A percentile compares a stretch with the other conserved stretches of the same genome.
Conservation (phyloP, 2,888 invertebrate genomes). For the Chrysodeixis includens region DNA sequence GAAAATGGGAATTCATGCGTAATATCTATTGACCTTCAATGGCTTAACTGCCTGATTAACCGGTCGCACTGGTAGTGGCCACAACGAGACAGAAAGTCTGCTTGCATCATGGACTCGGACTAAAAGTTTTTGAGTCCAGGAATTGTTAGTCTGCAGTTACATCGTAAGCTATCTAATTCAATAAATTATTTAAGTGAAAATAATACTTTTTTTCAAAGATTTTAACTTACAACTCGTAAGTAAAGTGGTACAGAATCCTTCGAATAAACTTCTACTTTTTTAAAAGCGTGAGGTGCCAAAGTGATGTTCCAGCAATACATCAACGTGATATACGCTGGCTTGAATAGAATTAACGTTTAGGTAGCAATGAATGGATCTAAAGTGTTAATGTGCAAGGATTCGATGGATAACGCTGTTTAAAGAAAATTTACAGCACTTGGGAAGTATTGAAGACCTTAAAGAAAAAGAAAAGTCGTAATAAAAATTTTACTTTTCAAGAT, state of each 20-base stretch:
- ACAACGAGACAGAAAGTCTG: too few relatives aligned
- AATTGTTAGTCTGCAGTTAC: too few relatives aligned
- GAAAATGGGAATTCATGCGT: too few relatives aligned
- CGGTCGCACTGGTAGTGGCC: too few relatives aligned
- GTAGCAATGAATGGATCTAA: constrained; percentile 1
- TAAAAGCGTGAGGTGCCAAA: background rate
- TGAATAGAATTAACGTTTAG: constrained; percentile 9
- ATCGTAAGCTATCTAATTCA: too few relatives aligned
- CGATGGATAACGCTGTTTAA: background rate
- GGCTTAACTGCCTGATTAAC: too few relatives aligned
- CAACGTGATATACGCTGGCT: constrained; percentile 19
- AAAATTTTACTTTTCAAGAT: background rate
- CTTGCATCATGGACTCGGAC: too few relatives aligned
- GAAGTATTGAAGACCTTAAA: background rate
- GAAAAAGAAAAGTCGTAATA: background rate
- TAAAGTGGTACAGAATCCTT: background rate
- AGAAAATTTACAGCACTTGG: background rate
- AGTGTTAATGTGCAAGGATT: constrained; percentile 5
- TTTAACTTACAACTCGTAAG: too few relatives aligned
- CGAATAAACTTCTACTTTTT: background rate
- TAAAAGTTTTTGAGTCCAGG: too few relatives aligned
- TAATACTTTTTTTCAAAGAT: too few relatives aligned
- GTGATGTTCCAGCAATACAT: constrained; percentile 17
- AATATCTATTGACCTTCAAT: too few relatives aligned
- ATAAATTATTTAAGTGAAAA: too few relatives aligned